Conservation (phyloP, 53 echinoderm and acorn worm species). For the Antedon mediterranea region DNA sequence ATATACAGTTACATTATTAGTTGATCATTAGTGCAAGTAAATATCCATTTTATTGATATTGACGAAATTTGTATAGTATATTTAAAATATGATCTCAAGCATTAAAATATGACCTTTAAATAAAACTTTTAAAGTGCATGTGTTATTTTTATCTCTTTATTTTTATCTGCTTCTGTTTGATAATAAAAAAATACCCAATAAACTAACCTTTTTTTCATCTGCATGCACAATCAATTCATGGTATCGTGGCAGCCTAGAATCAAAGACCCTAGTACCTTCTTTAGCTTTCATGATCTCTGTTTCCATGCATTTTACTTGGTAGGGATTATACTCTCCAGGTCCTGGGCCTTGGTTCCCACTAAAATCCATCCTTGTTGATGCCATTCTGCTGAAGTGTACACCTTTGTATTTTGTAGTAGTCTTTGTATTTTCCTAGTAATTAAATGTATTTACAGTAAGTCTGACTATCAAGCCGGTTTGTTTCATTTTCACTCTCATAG, state of each 20-base stretch:
- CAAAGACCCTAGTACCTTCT: constrained; percentile 57
- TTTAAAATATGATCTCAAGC: too few relatives aligned
- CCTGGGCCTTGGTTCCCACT: constrained; percentile 66
- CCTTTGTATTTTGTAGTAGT: constrained; percentile 90
- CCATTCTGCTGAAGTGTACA: constrained; percentile 78
- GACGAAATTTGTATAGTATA: too few relatives aligned
- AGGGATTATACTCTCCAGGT: constrained; percentile 89
- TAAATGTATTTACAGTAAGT: not conserved
- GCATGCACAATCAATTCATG: constrained; percentile 68
- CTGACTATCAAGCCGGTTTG: not conserved
- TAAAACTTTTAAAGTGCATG: too few relatives aligned
- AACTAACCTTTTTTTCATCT: constrained; percentile 72
- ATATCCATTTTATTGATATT: too few relatives aligned
- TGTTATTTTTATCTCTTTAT: too few relatives aligned
- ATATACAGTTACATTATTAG: too few relatives aligned
- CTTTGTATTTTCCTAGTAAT: constrained; percentile 62
- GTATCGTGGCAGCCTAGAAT: constrained; percentile 78
- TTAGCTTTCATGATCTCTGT: constrained; percentile 29
- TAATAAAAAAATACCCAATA: too few relatives aligned
- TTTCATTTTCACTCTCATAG: too few relatives aligned
- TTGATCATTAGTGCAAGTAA: too few relatives aligned
- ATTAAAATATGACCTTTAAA: too few relatives aligned
- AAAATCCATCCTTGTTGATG: constrained; percentile 80
- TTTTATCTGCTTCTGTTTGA: too few relatives aligned
- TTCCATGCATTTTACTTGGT: constrained; percentile 9